These are phyloP conservation scores for Hedychridium roseum DNA, from an alignment of 2,888 invertebrate species.

Conservation along the genomic window DNA sequence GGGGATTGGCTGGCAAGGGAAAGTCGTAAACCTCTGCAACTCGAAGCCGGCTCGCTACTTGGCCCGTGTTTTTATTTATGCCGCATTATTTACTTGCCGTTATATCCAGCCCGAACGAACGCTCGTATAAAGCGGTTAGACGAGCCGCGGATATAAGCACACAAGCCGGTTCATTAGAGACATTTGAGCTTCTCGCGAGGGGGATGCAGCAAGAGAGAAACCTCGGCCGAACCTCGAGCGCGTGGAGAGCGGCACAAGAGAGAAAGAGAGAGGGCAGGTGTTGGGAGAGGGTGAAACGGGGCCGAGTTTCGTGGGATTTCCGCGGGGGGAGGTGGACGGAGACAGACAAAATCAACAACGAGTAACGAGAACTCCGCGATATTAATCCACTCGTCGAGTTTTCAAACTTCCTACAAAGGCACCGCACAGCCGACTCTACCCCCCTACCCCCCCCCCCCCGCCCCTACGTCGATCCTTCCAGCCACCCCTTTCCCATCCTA, in stretches of 20 bases:
- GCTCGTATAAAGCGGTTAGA: slow-evolving; percentile 54
- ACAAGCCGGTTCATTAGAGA: slow-evolving; percentile 65
- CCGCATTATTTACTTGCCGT: slow-evolving; percentile 53
- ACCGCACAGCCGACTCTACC: slow-evolving; percentile 34
- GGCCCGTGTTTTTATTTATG: slow-evolving; percentile 49
- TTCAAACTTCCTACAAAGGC: slow-evolving; percentile 64
- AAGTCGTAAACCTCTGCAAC: background rate
- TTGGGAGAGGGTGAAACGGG: slow-evolving; percentile 16
- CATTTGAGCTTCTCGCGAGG: slow-evolving; percentile 59
- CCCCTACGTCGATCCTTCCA: slow-evolving; percentile 7
- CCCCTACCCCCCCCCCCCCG: slow-evolving; percentile 8
- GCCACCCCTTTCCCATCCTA: slow-evolving; percentile 18
- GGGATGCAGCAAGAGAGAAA: slow-evolving; percentile 35
- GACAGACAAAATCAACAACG: slow-evolving; percentile 65
- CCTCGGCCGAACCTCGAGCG: too few relatives aligned
- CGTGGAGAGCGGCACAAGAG: too few relatives aligned
- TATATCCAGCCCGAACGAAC: slow-evolving; percentile 41
- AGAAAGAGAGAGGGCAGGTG: too few relatives aligned
- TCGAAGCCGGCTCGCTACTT: slow-evolving; percentile 17
- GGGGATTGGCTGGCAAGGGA: too few relatives aligned
- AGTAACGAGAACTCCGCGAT: slow-evolving; percentile 64
- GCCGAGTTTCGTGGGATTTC: slow-evolving; percentile 34
- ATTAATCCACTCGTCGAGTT: slow-evolving; percentile 65
- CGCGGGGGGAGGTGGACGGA: slow-evolving; percentile 47
- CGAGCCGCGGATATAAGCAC: slow-evolving; percentile 61